Evolutionary conservation across 2,888 invertebrate genomes (phyloP).

Genomic region (Opisthograptis luteolata): DNA sequence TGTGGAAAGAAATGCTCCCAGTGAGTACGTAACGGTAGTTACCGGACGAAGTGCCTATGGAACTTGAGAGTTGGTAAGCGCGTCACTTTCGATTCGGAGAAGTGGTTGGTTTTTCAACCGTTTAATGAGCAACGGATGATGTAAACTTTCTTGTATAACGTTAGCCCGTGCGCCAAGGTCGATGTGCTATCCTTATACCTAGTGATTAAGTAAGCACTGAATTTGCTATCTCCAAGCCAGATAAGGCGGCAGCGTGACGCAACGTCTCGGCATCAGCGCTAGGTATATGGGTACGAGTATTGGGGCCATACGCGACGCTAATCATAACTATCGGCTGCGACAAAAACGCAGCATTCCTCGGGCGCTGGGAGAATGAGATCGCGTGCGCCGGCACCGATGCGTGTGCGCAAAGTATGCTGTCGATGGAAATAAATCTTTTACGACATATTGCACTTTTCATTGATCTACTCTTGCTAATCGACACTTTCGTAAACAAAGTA

Average conservation of each 20-base stretch:
- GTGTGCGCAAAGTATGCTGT: constrained; percentile 34
- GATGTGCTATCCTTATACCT: constrained; percentile 37
- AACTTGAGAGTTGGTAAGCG: constrained; percentile 6
- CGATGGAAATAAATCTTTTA: constrained; percentile 32
- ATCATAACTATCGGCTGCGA: constrained; percentile 50
- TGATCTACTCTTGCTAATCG: constrained; percentile 22
- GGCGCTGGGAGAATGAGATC: constrained; percentile 54
- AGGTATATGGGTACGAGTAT: constrained; percentile 34
- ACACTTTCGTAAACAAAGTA: constrained; percentile 21
- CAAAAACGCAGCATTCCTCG: constrained; percentile 68
- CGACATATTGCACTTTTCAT: constrained; percentile 34
- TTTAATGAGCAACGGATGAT: constrained; percentile 10
- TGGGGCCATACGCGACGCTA: constrained; percentile 51
- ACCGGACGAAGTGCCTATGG: background rate
- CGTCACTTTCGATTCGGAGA: constrained; percentile 6
- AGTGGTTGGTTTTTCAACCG: constrained; percentile 19
- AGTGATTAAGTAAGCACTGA: constrained; percentile 48
- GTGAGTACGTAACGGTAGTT: background rate
- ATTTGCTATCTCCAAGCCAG: constrained; percentile 45
- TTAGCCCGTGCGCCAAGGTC: constrained; percentile 38
- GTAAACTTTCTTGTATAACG: constrained; percentile 19
- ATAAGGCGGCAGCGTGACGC: constrained; percentile 47
- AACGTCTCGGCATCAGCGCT: constrained; percentile 38
- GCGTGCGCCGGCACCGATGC: constrained; percentile 52
- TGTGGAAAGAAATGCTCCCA: background rate